A percentile compares a stretch with the other conserved stretches of the same genome.
Evolutionary conservation across 1,140 invertebrate species (phyloP).

Genomic region (Dreissena rostriformis): DNA sequence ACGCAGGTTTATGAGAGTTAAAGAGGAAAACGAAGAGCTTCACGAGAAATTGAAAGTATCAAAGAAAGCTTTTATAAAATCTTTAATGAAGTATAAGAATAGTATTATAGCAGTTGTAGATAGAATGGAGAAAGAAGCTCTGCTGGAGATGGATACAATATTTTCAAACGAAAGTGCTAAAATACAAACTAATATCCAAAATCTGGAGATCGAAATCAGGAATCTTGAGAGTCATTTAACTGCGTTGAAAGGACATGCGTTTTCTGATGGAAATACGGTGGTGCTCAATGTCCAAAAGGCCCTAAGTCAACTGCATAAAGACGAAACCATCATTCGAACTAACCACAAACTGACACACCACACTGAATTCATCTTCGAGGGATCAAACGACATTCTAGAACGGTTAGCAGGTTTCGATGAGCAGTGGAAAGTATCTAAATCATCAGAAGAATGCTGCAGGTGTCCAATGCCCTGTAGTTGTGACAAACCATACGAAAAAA

Average conservation of each 20-base stretch:
- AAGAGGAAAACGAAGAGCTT: conserved; percentile 37
- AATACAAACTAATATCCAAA: conserved; percentile 19
- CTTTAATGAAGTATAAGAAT: conserved; percentile 37
- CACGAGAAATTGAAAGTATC: conserved; percentile 5
- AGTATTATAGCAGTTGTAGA: conserved; percentile 26
- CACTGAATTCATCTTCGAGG: conserved; percentile 14
- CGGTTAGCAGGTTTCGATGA: conserved; percentile 2
- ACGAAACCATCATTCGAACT: conserved; percentile 31
- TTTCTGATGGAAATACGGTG: conserved; percentile 11
- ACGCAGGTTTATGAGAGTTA: conserved; percentile 35
- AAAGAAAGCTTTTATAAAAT: conserved; percentile 16
- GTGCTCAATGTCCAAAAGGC: conserved; percentile 31
- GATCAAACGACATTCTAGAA: not conserved
- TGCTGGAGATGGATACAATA: conserved; percentile 29
- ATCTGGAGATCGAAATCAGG: conserved; percentile 31
- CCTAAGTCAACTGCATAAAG: not conserved
- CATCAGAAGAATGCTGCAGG: not conserved
- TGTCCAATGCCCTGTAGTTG: conserved; percentile 37
- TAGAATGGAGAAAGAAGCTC: conserved; percentile 46
- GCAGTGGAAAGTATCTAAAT: conserved; percentile 16
- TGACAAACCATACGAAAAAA: conserved; percentile 46
- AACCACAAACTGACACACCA: conserved; percentile 20
- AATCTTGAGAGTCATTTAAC: conserved; percentile 30
- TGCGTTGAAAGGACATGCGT: not conserved
- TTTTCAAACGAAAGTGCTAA: conserved; percentile 18